Base-by-base conservation (phyloP, 2,113 vertebrate genomes). In the Campylomormyrus numenius region DNA sequence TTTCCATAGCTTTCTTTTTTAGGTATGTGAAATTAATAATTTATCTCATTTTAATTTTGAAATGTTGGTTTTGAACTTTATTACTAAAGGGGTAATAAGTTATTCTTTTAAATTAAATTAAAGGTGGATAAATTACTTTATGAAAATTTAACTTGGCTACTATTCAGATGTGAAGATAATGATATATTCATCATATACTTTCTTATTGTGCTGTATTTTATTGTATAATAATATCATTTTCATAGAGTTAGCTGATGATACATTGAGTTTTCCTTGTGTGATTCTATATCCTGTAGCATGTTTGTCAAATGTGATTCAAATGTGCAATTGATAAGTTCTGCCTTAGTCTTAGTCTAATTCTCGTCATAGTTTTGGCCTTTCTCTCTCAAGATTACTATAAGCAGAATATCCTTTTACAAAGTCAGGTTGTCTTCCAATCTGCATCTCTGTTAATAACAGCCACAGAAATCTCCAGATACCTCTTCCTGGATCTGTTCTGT, bases 341-440 rank as follows among this genome's bases (percentile, higher is more conserved):
- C 45, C 45, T 48, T 1, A 27, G 7, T 85, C 83, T 48, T 48
- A n/a, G 7, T n/a, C 7, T 85, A 84, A 84, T 84, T 21, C 39
- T 46, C 15, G 0, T 84, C 42, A 84, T 19, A 85, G 45, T 85
- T 48, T 85, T 85, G 42, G 24, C 45, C 83, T 46, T n/a, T 85
- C 45, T 85, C 45, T 19, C 19, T 85, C 45, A 85, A 85, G 45
- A 85, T 85, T 85, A 85, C 42, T n/a, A 85, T n/a, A 85, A 85
- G 74, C 74, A 77, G 35, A 42, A 19, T 77, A 77, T 42, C 35
- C 15, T 42, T 42, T 80, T 80, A 19, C 15, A 85, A 85, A 48
- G 83, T 3, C 83, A 48, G 21, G 45, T 85, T 85, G 45, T 85
- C 24, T 42, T 46, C 19, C 83, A 48, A 13, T 48, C 3, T 85